Evolutionary conservation across 2,797 vertebrate species (phyloP).

Genomic region (Bufotes viridis): DNA sequence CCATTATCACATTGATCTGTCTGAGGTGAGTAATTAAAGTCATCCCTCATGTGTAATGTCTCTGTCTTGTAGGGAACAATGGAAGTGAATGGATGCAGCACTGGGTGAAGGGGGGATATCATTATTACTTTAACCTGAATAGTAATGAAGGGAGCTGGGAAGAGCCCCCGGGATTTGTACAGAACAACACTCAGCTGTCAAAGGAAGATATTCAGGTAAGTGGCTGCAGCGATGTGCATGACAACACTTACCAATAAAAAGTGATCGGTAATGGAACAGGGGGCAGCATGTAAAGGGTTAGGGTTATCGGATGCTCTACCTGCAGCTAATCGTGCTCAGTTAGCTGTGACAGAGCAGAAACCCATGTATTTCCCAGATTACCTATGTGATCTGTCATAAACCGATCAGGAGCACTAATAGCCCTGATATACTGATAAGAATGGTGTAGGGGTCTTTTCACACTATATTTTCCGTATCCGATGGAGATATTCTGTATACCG

Average conservation of each 20-base stretch:
- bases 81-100: conserved; percentile 90
- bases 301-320: background rate
- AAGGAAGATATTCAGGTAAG: conserved; percentile 96
- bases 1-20: conserved; percentile 39
- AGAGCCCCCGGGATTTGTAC: conserved; percentile 81
- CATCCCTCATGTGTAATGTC: conserved; percentile 29
- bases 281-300: background rate
- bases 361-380: no score
- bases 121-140: conserved; percentile 89
- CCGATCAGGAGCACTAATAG: no score
- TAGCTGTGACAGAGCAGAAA: no score
- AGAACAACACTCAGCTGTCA: conserved; percentile 87
- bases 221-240: background rate
- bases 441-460: no score
- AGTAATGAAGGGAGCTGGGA: conserved; percentile 88
- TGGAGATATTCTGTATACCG: no score
- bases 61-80: conserved; percentile 79
- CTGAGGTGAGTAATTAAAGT: background rate
- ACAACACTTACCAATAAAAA: conserved; percentile 3
- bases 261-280: background rate
- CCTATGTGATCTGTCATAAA: no score
- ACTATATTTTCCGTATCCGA: no score
- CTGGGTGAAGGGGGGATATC: conserved; percentile 97
- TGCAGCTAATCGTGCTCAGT: background rate
- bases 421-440: no score